Evolutionary conservation across 2,797 vertebrate genomes (phyloP), one percentile per base, ranked within the genome.

Genomic region (Pelodytes ibericus): DNA sequence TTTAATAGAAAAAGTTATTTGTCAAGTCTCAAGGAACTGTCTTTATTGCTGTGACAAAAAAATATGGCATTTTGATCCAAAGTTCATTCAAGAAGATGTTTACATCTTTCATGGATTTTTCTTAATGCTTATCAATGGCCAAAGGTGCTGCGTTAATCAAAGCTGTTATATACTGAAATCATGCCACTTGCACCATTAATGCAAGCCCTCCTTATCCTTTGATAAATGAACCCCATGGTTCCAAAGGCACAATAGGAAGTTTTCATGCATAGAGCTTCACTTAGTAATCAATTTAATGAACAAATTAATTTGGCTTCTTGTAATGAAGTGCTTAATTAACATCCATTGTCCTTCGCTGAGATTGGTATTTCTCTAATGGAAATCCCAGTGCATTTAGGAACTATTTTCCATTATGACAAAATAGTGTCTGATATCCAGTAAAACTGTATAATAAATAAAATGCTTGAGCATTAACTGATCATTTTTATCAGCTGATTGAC

Each of bases 321-420:
- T 79, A 77, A 82, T 77, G 60, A 81, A 73, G 71, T 69, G 60
- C 67, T 73, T 81, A 81, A 65, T 79, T 79, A 79, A 73, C 64
- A 74, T 73, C 71, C 64, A 79, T 68, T 79, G 71, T 74, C 77
- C 71, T 79, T 79, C 58, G 62, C 11, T 56, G 41, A 62, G 71
- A 62, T 56, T 73, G 44, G 59, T 82, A 41, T 51, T 79, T 13
- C 78, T 24, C 76, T 70, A 30, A 73, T 47, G 6, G 2, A 51
- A 22, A 69, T 56, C 41, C 16, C 31, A 69, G 47, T 31, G 22
- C 27, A 1, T 78, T n/a, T 29, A 49, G 59, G 75, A 18, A 77
- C 81, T 73, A 31, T 61, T 81, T 74, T 80, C 33, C 36, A 29
- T 61, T 79, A 57, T 80, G 78, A 69, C 47, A 75, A 75, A 69